Evolutionary conservation across 92 coral and sea anemone genomes (phyloP), one percentile per base, ranked within the genome.

Genomic region (Pocillopora grandis): DNA sequence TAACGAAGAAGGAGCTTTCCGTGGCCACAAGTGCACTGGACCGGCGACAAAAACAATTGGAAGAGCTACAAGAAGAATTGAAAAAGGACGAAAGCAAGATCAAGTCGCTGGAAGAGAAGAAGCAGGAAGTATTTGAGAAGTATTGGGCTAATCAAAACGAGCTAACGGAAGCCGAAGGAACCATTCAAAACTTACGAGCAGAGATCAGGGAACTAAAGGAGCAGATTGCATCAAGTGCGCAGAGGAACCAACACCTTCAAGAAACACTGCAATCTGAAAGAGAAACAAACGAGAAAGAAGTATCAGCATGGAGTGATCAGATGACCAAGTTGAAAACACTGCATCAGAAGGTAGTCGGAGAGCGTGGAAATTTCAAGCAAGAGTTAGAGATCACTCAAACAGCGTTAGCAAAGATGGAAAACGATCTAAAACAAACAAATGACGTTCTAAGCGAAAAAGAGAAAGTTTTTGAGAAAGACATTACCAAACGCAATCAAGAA

Each of bases 71-170:
- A 78, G 75, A 85, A 20, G 93, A 87, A 76, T 59, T 90, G 58
- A 89, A 86, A 82, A 82, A 63, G 57, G 82, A 69, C 60, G 95
- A 90, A 62, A 76, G 36, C 64, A 94, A 94, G 92, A 87, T 87
- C 27, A 89, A 79, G 76, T 76, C 84, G 3, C 71, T 89, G 35
- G 93, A 90, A 48, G 92, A 90, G 58, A 94, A 92, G 72, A 94
- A 92, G 48, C 91, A 90, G 71, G 98, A 92, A 11, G 59, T 79
- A 2, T 72, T 92, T 36, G 89, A 90, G 15, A 94, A 94, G 77
- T 94, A 89, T 86, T 94, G 98, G 98, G 81, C 79, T 3, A 76
- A 86, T 33, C 95, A 91, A 66, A 90, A 92, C 57, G 88, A 89
- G 62, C 81, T 94, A 23, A 79, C 90, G 0, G 98, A 92, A 14